Evolutionary conservation across 2,113 vertebrate genomes (phyloP).

Genomic region (Typhlomys cinereus): DNA sequence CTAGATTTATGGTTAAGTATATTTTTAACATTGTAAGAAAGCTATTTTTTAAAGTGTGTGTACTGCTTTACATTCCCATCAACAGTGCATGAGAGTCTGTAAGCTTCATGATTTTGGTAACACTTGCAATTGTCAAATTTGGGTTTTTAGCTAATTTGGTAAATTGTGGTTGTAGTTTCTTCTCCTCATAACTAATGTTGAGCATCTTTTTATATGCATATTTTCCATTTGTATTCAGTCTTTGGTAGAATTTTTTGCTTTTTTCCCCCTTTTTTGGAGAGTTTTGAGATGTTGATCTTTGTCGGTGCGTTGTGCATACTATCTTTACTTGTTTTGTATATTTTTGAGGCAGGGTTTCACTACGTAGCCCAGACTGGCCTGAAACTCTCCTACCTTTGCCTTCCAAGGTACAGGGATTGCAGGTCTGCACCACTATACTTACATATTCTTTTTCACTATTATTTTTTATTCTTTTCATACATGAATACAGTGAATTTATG

Average conservation of each 20-base stretch:
- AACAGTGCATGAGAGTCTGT: background rate
- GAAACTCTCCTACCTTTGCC: background rate
- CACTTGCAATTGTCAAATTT: background rate
- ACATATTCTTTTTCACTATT: background rate
- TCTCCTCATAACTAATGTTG: slow-evolving; percentile 14
- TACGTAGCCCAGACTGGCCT: background rate
- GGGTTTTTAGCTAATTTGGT: slow-evolving; percentile 36
- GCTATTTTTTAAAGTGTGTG: background rate
- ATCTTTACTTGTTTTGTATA: background rate
- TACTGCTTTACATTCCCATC: background rate
- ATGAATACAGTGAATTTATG: too few species aligned
- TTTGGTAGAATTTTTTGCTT: background rate
- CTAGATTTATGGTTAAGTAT: background rate
- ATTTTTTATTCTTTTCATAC: too few species aligned
- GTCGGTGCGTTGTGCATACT: background rate
- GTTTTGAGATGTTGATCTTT: background rate
- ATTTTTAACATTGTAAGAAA: slow-evolving; percentile 28
- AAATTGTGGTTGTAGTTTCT: background rate
- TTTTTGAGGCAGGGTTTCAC: background rate
- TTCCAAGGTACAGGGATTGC: background rate
- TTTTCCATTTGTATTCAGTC: background rate
- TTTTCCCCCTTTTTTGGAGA: background rate
- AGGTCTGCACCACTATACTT: too few species aligned
- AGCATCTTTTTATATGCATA: background rate
- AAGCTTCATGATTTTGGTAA: background rate